Base-by-base conservation (phyloP, 2,888 invertebrate genomes). In the Luffia ferchaultella region DNA sequence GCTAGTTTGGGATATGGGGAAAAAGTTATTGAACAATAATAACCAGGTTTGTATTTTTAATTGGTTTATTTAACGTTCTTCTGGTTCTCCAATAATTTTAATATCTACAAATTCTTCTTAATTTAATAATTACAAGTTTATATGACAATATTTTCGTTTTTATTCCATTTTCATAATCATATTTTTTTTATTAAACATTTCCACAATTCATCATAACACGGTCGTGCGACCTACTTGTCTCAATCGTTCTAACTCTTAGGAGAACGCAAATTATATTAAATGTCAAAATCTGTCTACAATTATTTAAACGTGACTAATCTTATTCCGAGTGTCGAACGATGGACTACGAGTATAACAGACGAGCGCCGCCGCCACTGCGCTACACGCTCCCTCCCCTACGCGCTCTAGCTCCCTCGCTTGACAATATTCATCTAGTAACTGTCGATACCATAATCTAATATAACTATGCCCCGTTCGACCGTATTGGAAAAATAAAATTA, bases 11-110 rank as follows among this genome's bases (percentile, higher is more conserved):
- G n/a, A n/a, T n/a, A n/a, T n/a, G n/a, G 5, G 30, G 30, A 12
- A 12, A 16, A 16, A 43, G 42, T 19, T n/a, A 20, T 12, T 53
- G 48, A 46, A 20, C 70, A 76, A 76, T 73, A 63, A 79, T 63
- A 76, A 66, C 60, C 73, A 65, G 67, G 64, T 60, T 72, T 70
- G 63, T 75, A 73, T 79, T 82, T 57, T 82, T 82, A 76, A 79
- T 82, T 73, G 74, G 82, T 82, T 83, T 83, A 83, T 83, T 83
- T 79, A 83, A 80, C 82, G 78, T 77, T 78, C 78, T 77, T 78
- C 76, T 74, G 76, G 70, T 76, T 77, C 73, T 73, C 79, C 82
- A 80, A 83, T 82, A 82, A 80, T 57, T 58, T 54, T 58, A 54
- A 58, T 58, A 58, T 58, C 58, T 58, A 58, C 58, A 58, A 58